Conservation (phyloP, 1,140 invertebrate genomes). For the Apis laboriosa region DNA sequence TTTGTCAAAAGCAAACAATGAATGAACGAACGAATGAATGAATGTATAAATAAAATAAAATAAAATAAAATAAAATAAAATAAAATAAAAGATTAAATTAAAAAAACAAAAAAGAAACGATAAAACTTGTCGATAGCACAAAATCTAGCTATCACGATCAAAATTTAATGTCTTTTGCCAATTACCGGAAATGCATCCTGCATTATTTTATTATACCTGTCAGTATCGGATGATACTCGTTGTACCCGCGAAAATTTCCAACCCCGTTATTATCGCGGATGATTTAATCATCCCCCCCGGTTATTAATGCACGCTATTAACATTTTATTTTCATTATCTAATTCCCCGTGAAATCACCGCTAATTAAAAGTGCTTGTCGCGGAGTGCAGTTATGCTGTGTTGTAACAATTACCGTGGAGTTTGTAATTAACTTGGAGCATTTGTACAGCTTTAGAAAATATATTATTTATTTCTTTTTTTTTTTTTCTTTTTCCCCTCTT, state of each 20-base stretch:
- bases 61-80: too few relatives aligned
- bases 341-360: conserved; percentile 24
- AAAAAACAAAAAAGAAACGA: not conserved
- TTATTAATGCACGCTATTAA: conserved; percentile 37
- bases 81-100: too few relatives aligned
- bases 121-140: not conserved
- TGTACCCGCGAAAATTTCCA: conserved; percentile 9
- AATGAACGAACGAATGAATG: too few relatives aligned
- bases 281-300: conserved; percentile 31
- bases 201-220: conserved; percentile 33
- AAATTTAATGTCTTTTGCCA: not conserved
- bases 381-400: not conserved
- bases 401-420: conserved; percentile 8
- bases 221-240: not conserved
- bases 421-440: conserved; percentile 16
- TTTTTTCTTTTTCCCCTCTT: too few relatives aligned
- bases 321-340: conserved; percentile 33
- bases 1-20: too few relatives aligned
- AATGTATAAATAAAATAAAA: too few relatives aligned
- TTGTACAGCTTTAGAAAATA: not conserved
- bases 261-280: conserved; percentile 11
- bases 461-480: too few relatives aligned
- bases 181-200: not conserved
- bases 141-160: not conserved
- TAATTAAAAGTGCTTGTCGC: conserved; percentile 15